These are phyloP conservation scores for Phasia obesa DNA, from an alignment of 2,888 invertebrate genomes.

Conservation along the genomic window DNA sequence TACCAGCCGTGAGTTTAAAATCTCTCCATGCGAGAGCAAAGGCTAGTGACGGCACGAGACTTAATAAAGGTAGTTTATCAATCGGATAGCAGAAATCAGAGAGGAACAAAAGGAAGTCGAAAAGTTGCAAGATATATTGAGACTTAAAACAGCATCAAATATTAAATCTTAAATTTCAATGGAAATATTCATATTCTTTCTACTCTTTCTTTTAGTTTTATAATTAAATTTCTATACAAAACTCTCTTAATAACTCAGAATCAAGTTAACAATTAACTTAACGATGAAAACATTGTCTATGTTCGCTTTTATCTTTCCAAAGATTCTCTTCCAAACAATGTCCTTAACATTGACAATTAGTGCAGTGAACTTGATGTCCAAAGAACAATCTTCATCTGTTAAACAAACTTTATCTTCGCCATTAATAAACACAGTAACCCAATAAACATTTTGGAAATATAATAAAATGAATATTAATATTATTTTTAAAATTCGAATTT, in stretches of 20 bases:
- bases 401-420: slow-evolving; percentile 4
- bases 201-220: neutral
- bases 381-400: neutral
- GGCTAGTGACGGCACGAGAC: too few species aligned
- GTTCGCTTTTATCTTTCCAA: neutral
- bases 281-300: slow-evolving; percentile 23
- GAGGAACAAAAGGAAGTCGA: too few species aligned
- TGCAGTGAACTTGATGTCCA: slow-evolving; percentile 45
- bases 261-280: slow-evolving; percentile 42
- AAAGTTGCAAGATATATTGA: too few species aligned
- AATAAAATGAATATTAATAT: neutral
- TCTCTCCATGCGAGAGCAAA: too few species aligned
- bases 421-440: neutral
- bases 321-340: slow-evolving; percentile 22
- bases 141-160: too few species aligned
- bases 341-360: slow-evolving; percentile 57
- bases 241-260: slow-evolving; percentile 24
- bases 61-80: too few species aligned
- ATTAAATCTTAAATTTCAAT: too few species aligned
- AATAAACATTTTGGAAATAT: slow-evolving; percentile 7
- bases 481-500: too few species aligned
- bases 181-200: neutral
- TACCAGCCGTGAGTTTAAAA: too few species aligned
- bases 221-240: slow-evolving; percentile 24
- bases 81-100: too few species aligned